phyloP scores from a whole-genome alignment of 2,113 vertebrate genomes.

The Bolborhynchus lineola region DNA sequence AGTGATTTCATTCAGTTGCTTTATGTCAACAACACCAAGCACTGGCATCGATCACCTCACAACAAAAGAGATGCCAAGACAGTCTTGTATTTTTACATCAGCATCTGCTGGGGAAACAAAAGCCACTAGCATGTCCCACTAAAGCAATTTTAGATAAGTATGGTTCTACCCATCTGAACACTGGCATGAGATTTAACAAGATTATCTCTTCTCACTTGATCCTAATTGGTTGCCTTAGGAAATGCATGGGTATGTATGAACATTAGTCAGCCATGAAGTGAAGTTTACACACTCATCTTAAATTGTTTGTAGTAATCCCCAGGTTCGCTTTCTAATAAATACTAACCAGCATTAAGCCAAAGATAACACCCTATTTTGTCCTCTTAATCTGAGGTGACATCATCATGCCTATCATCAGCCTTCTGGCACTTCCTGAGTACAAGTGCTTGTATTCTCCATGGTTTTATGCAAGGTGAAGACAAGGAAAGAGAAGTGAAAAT shows the following conservation, averaged over 20 bases:
- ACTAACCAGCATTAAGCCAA: conserved; percentile 44
- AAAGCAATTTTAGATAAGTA: conserved; percentile 6
- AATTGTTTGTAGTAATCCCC: conserved; percentile 33
- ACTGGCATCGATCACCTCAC: conserved; percentile 25
- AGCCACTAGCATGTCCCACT: conserved; percentile 42
- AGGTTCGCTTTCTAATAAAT: conserved; percentile 54
- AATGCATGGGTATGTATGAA: conserved; percentile 4
- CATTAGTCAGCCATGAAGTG: neutral
- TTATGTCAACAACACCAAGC: neutral
- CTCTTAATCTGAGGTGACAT: conserved; percentile 44
- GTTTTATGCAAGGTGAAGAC: neutral
- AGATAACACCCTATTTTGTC: conserved; percentile 41
- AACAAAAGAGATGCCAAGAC: neutral
- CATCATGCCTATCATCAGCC: neutral
- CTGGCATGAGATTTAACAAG: conserved; percentile 52
- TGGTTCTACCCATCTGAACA: conserved; percentile 29
- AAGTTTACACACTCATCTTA: conserved; percentile 7
- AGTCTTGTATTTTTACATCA: conserved; percentile 1
- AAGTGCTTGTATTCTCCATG: neutral
- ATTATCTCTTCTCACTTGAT: conserved; percentile 45
- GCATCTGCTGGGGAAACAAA: conserved; percentile 23
- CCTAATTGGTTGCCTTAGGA: conserved; percentile 61
- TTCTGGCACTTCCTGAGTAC: conserved; percentile 18
- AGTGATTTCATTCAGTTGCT: neutral
- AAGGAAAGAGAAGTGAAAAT: conserved; percentile 2